A percentile compares a stretch with the other conserved stretches of the same genome.
phyloP scores from a whole-genome alignment of 2,888 invertebrate species.

The Marasmarcha lunaedactyla region DNA sequence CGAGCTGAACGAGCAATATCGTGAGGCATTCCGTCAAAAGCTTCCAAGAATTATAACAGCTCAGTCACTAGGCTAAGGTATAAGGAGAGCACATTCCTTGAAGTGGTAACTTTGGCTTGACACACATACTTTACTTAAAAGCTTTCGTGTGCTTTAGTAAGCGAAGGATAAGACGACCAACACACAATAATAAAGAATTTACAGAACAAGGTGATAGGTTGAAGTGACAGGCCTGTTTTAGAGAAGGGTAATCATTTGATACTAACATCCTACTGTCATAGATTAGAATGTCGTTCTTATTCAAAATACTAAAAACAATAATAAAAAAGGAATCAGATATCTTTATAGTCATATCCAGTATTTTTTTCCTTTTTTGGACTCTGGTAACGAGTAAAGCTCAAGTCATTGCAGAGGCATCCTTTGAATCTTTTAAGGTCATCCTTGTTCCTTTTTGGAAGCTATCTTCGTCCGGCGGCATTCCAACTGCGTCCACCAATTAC shows the following conservation, averaged over 20 bases:
- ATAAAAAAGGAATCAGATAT: too few relatives aligned
- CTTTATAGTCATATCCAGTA: neutral
- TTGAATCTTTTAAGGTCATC: slow-evolving; percentile 36
- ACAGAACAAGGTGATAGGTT: too few relatives aligned
- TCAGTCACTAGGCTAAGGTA: slow-evolving; percentile 15
- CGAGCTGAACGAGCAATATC: neutral
- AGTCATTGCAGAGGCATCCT: slow-evolving; percentile 34
- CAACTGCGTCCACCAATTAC: slow-evolving; percentile 54
- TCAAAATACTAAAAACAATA: too few relatives aligned
- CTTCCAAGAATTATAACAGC: slow-evolving; percentile 10
- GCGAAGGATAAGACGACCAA: slow-evolving; percentile 27
- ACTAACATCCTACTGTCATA: neutral
- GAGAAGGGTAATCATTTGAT: neutral
- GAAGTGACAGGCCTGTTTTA: too few relatives aligned
- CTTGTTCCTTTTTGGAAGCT: slow-evolving; percentile 47
- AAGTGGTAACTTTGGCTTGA: slow-evolving; percentile 37
- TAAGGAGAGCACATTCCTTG: slow-evolving; percentile 25
- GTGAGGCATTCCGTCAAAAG: neutral
- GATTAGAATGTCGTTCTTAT: neutral
- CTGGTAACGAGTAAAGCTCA: slow-evolving; percentile 1
- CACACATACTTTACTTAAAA: slow-evolving; percentile 40
- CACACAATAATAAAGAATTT: too few relatives aligned
- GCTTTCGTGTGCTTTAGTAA: slow-evolving; percentile 24
- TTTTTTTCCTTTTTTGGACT: neutral
- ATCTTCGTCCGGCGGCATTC: slow-evolving; percentile 54